Base-by-base conservation (phyloP, 2,113 vertebrate genomes). In the Solenodon paradoxus region DNA sequence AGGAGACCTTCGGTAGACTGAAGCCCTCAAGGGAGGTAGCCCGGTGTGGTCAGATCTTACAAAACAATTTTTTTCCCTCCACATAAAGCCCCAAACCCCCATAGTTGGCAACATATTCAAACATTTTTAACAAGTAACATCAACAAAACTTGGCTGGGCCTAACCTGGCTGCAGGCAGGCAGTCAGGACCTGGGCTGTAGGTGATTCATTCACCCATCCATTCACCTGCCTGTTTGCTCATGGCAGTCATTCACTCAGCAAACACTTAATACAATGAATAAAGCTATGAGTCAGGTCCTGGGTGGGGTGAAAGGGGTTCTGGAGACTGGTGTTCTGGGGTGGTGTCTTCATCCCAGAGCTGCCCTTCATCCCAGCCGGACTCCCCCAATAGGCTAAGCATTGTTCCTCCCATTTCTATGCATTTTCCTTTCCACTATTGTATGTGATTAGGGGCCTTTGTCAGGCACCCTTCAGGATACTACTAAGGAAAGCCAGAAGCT, bases 401-500 rank as follows among this genome's bases (percentile, higher is more conserved):
- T 74, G 93, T 85, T 93, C 92, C 71, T 94, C 94, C 84, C 40
- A 38, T 81, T 94, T 97, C 83, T 88, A 16, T 64, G 74, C 80
- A 77, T n/a, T 8, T 59, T 88, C 96, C 93, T 97, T 89, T 75
- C 78, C 68, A 61, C 86, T 78, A 64, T 42, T 92, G 92, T 53
- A 59, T 57, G 71, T 90, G 96, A 96, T 97, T 95, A 86, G 71
- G 71, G 30, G 87, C 87, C 97, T 98, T 97, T 97, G 96, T 97
- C 16, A 96, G 51, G 95, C 87, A 96, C 95, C 87, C 96, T 98
- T 98, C 97, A 97, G 97, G 97, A 97, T 83, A 96, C 96, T 71
- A 69, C 97, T 97, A 97, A 98, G 98, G 97, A 98, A 98, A 98
- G 93, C 92, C 94, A 95, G 96, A 96, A 98, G 96, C 97, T 75